Base-by-base conservation (phyloP, 37 sponge, comb jelly and placozoan species). In the Diacarnus erythraeanus region DNA sequence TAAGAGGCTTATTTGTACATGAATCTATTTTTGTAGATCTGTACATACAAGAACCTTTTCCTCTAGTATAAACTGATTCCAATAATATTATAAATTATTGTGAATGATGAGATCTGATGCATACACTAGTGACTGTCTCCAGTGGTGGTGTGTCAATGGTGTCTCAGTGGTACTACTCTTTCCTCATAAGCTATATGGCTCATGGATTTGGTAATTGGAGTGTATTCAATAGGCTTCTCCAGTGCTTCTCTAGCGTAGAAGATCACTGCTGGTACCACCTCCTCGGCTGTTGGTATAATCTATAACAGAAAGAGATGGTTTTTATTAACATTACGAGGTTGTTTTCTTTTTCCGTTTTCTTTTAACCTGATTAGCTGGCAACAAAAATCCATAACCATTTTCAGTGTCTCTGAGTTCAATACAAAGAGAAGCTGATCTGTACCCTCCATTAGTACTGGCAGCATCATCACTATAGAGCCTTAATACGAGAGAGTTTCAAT, bases 381-480 rank as follows among this genome's bases (percentile, higher is more conserved):
- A 74, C 1, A 81, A 57, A 38, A 90, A 90, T 2, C 86, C 86
- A 74, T 79, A 75, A 21, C 83, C 86, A 57, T 18, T 75, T 9
- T 72, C 79, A 5, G 71, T 71, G 31, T 74, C 85, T 44, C 91
- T 70, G 42, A 90, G 83, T 61, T 90, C 91, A 70, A 90, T 51
- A 33, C 81, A 74, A 30, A 68, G 77, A 21, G 82, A 77, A 29
- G 83, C 91, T 38, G 91, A 54, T 23, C 91, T 51, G 43, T 81
- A 85, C 17, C 65, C 85, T n/a, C 66, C 43, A 40, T 90, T 90
- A 30, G 36, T 77, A 9, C n/a, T 26, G n/a, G 76, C 61, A 23
- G 91, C 91, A 69, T 85, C 78, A 2, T 72, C 70, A 34, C 72
- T 31, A 57, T 85, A 90, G 38, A 90, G 72, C 90, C 90, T 89